Conservation (phyloP, 2,888 invertebrate species). For the Drosophila paramelanica region DNA sequence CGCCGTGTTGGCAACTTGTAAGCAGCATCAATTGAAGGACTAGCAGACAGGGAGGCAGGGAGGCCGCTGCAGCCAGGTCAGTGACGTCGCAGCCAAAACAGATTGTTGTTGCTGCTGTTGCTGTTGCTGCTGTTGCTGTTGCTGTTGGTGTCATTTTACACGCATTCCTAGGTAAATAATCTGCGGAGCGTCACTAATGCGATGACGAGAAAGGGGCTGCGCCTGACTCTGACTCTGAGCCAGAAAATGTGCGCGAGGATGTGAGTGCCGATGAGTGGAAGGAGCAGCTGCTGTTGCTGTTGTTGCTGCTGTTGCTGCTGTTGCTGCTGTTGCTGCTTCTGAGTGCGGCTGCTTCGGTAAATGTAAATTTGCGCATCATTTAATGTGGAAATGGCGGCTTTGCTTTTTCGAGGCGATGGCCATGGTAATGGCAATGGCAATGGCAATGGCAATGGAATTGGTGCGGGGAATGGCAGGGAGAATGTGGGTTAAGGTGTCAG, state of each 20-base stretch:
- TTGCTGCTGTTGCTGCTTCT: not conserved
- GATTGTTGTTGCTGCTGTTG: constrained; percentile 20
- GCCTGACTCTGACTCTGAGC: constrained; percentile 4
- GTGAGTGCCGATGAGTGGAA: constrained; percentile 16
- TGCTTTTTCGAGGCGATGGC: constrained; percentile 23
- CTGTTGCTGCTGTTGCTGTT: constrained; percentile 10
- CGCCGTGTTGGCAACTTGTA: constrained; percentile 30
- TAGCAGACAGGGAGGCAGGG: not conserved
- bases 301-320: too few relatives aligned
- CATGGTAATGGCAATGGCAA: not conserved
- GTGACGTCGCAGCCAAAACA: constrained; percentile 28
- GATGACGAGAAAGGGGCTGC: constrained; percentile 32
- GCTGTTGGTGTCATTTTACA: constrained; percentile 64
- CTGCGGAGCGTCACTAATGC: constrained; percentile 75
- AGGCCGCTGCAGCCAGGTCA: constrained; percentile 36
- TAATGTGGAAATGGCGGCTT: constrained; percentile 53
- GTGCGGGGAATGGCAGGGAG: not conserved
- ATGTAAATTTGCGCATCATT: constrained; percentile 79
- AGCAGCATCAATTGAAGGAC: constrained; percentile 14
- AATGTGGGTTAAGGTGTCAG: constrained; percentile 67
- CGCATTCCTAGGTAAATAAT: constrained; percentile 77
- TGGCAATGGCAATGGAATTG: not conserved
- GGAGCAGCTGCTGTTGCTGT: not conserved
- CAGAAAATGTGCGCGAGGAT: not conserved
- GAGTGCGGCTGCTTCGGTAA: constrained; percentile 37